Evolutionary conservation across 2,797 vertebrate genomes (phyloP), one percentile per base, ranked within the genome.

Genomic region (Eulemur coronatus): DNA sequence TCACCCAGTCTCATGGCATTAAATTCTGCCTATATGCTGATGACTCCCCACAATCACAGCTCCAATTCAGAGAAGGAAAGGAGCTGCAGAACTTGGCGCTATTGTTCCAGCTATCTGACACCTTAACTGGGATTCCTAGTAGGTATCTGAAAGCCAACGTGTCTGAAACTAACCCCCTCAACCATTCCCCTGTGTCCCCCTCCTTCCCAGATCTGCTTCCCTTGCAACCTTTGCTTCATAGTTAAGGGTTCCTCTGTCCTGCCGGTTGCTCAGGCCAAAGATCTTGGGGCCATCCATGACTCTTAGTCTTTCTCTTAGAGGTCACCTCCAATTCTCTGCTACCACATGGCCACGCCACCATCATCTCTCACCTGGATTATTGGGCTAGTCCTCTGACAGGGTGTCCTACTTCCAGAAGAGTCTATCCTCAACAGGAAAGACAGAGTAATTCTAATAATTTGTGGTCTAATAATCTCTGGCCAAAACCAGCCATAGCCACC

Each of bases 171-270:
- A 41, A 86, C 28, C 12, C 18, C 33, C 13, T 41, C 33, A 11
- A 0, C 10, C 43, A 33, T 5, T 18, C 15, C 13, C 13, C 28
- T 0, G 5, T 0, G 46, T 0, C 22, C 28, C 9, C 33, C 43
- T 4, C 1, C 4, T 6, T 35, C 22, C 38, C 41, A 55, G 4
- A 33, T 57, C 48, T 10, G 79, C 43, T 79, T 75, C 48, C 59
- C 13, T 4, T 26, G 1, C 12, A 30, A 11, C 6, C 48, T 84
- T 46, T 2, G 38, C 46, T 41, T 97, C 52, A 22, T 8, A 24
- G 38, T 61, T 28, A 43, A 6, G 30, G 48, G 20, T 11, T 9
- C 26, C 46, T 55, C 9, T 22, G 9, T 59, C 50, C n/a, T 81
- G 61, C 17, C 4, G 3, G 33, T 70, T 20, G 57, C 26, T 35